phyloP scores from a whole-genome alignment of 2,888 invertebrate species.

The Drosophila formosana region DNA sequence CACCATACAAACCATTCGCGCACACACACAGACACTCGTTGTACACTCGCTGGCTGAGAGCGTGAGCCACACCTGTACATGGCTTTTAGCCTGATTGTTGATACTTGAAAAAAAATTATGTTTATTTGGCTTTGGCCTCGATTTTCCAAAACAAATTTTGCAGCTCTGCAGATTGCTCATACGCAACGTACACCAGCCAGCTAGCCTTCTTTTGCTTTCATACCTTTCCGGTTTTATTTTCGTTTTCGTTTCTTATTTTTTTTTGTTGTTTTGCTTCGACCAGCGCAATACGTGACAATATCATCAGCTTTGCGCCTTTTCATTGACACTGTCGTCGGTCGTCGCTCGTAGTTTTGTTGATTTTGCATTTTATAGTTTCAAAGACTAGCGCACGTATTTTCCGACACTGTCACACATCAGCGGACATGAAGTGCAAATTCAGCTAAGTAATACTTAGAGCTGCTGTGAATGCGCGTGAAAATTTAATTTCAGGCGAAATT shows the following conservation, averaged over 20 bases:
- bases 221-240: neutral
- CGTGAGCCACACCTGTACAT: conserved; percentile 60
- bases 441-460: neutral
- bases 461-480: neutral
- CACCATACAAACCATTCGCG: conserved; percentile 40
- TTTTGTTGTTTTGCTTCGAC: conserved; percentile 4
- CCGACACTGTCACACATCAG: conserved; percentile 19
- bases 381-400: conserved; percentile 30
- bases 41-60: conserved; percentile 13
- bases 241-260: neutral
- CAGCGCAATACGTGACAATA: conserved; percentile 71
- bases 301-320: conserved; percentile 57
- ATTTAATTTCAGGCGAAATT: neutral
- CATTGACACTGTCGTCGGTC: conserved; percentile 5
- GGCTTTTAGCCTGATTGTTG: conserved; percentile 77
- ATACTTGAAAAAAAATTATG: conserved; percentile 61
- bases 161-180: conserved; percentile 57
- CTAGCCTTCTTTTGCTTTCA: neutral
- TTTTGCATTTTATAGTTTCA: conserved; percentile 55
- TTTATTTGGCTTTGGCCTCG: conserved; percentile 64
- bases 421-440: neutral
- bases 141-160: conserved; percentile 51
- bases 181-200: conserved; percentile 53
- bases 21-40: conserved; percentile 17
- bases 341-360: conserved; percentile 52